phyloP scores from a whole-genome alignment of 1,140 invertebrate genomes.

The Protaetia brevitarsis region DNA sequence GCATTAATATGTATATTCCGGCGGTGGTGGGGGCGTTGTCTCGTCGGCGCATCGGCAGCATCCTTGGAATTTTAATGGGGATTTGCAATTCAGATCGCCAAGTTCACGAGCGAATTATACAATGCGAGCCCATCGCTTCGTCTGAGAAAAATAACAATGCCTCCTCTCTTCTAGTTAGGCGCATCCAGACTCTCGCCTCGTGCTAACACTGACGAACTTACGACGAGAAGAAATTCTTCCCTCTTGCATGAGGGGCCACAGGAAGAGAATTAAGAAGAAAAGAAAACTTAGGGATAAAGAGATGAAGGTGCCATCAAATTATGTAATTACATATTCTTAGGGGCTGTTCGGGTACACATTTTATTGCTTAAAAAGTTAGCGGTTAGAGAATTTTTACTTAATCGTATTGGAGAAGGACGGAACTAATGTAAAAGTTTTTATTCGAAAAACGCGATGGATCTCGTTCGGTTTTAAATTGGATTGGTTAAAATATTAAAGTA shows the following conservation, averaged over 20 bases:
- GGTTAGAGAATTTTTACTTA: no score
- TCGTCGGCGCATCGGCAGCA: background rate
- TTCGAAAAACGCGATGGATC: no score
- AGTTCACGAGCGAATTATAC: conserved; percentile 17
- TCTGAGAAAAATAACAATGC: conserved; percentile 9
- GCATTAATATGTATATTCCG: conserved; percentile 16
- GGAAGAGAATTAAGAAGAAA: background rate
- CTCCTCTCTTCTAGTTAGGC: background rate
- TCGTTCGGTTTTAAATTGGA: no score
- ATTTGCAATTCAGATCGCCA: conserved; percentile 16
- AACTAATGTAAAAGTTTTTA: background rate
- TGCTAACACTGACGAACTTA: background rate
- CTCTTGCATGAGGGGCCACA: background rate
- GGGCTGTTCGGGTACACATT: background rate
- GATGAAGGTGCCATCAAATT: background rate
- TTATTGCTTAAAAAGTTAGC: background rate
- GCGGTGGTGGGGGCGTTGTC: background rate
- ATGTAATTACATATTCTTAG: conserved; percentile 9
- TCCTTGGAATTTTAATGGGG: conserved; percentile 11
- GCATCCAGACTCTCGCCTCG: no score
- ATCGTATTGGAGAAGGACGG: no score
- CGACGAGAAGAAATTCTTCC: background rate
- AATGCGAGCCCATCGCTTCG: background rate
- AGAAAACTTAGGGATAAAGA: background rate
- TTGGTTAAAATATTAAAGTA: no score